phyloP scores from a whole-genome alignment of 2,888 invertebrate genomes.

The Copidosoma aretas region DNA sequence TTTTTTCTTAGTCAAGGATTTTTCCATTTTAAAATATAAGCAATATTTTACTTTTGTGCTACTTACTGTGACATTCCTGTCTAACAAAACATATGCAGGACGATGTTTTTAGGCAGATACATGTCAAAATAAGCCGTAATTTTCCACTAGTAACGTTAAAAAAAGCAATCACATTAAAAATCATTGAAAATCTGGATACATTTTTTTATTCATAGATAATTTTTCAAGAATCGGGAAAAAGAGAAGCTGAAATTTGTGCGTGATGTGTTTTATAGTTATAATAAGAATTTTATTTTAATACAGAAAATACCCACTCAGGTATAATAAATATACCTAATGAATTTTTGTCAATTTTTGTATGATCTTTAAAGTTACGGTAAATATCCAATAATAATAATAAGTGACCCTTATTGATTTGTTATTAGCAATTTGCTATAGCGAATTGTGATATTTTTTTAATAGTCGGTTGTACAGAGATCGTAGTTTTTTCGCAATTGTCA shows the following conservation, averaged over 20 bases:
- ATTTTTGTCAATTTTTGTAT: background rate
- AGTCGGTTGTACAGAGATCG: no score
- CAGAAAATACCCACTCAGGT: background rate
- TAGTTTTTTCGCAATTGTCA: no score
- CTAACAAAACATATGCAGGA: slow-evolving; percentile 16
- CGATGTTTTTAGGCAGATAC: background rate
- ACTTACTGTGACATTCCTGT: slow-evolving; percentile 22
- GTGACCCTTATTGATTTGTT: no score
- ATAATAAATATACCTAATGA: background rate
- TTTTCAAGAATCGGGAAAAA: background rate
- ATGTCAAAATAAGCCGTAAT: background rate
- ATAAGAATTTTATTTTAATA: background rate
- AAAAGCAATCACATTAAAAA: background rate
- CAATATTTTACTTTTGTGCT: background rate
- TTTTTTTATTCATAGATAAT: background rate
- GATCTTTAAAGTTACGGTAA: background rate
- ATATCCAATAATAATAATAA: background rate
- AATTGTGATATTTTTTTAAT: no score
- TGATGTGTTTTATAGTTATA: background rate
- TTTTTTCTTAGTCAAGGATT: background rate
- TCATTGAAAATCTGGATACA: background rate
- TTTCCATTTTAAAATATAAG: background rate
- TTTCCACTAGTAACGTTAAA: background rate
- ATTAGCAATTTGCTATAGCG: no score
- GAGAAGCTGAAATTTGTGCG: background rate